phyloP scores from a whole-genome alignment of 2,888 invertebrate species.

The Agriopis aurantiaria region DNA sequence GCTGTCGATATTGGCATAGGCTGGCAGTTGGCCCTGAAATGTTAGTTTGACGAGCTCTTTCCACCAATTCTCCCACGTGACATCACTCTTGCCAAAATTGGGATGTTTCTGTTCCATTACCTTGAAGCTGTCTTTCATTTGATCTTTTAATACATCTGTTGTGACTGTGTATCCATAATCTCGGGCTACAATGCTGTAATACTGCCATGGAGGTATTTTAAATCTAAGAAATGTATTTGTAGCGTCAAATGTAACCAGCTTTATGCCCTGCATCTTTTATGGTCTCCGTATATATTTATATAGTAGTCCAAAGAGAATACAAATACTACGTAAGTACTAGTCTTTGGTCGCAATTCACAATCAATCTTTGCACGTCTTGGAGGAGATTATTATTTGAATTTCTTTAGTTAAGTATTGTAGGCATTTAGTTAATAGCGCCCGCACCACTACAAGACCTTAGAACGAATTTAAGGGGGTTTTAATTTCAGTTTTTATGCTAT shows the following conservation, averaged over 20 bases:
- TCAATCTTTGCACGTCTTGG: too few species aligned
- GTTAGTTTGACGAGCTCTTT: conserved; percentile 88
- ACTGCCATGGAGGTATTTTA: conserved; percentile 89
- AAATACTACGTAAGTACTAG: too few species aligned
- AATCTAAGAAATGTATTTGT: conserved; percentile 94
- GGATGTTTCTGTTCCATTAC: conserved; percentile 90
- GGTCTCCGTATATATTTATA: too few species aligned
- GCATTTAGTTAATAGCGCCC: too few species aligned
- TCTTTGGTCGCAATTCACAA: too few species aligned
- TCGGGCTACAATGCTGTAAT: conserved; percentile 90
- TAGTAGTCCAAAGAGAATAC: too few species aligned
- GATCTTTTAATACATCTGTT: conserved; percentile 79
- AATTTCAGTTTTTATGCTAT: too few species aligned
- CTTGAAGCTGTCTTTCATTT: conserved; percentile 89
- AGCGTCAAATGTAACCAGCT: conserved; percentile 94
- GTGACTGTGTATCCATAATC: conserved; percentile 89
- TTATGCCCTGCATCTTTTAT: conserved; percentile 71
- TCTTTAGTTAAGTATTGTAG: too few species aligned
- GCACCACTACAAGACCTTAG: too few species aligned
- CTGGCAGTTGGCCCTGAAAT: conserved; percentile 84
- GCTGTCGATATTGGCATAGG: conserved; percentile 53
- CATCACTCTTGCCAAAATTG: conserved; percentile 91
- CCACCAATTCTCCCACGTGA: conserved; percentile 96
- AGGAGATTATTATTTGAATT: too few species aligned
- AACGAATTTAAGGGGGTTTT: too few species aligned